These are phyloP conservation scores for Calonectris borealis DNA, from an alignment of 2,113 vertebrate genomes.

Conservation along the genomic window DNA sequence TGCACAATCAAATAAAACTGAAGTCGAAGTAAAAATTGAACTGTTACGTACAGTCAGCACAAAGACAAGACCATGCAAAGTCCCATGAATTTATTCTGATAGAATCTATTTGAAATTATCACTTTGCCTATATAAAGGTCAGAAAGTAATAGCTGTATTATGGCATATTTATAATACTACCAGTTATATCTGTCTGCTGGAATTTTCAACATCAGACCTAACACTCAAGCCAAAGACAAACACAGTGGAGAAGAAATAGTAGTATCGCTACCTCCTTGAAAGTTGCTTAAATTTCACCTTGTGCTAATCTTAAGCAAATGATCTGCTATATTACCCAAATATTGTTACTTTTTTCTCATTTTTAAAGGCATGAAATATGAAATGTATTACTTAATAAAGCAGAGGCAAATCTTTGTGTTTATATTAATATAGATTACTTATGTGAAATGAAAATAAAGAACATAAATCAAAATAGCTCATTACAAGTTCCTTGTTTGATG, in stretches of 20 bases:
- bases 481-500: slow-evolving; percentile 47
- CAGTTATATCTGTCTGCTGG: not conserved
- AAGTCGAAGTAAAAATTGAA: not conserved
- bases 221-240: not conserved
- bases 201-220: not conserved
- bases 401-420: slow-evolving; percentile 39
- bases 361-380: slow-evolving; percentile 33
- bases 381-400: slow-evolving; percentile 56
- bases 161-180: not conserved
- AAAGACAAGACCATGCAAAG: not conserved
- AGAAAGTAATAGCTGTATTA: not conserved
- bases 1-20: not conserved
- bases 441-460: slow-evolving; percentile 62
- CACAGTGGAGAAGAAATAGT: not conserved
- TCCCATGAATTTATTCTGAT: not conserved
- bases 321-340: slow-evolving; percentile 46
- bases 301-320: slow-evolving; percentile 14
- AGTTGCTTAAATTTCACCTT: slow-evolving; percentile 38
- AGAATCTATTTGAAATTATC: not conserved
- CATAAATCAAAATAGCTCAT: slow-evolving; percentile 69
- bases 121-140: not conserved
- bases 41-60: not conserved
- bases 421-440: slow-evolving; percentile 69
- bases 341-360: not conserved
- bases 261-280: not conserved